Percentiles rank a stretch among this genome's conserved stretches.
phyloP scores from a whole-genome alignment of 2,888 invertebrate species.

The Venusia cambrica region DNA sequence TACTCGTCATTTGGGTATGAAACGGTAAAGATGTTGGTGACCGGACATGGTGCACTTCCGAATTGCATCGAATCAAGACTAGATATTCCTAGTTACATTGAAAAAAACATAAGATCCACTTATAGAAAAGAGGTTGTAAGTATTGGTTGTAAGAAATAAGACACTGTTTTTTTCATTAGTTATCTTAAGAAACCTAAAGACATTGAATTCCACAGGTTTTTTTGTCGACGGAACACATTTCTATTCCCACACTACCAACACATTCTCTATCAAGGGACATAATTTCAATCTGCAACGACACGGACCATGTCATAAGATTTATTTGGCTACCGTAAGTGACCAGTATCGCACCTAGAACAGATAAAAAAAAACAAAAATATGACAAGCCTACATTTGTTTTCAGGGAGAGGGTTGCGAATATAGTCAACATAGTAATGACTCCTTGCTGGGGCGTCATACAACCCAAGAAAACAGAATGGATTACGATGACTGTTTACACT shows the following conservation, averaged over 20 bases:
- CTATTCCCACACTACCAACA: conserved; percentile 61
- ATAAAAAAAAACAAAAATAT: not conserved
- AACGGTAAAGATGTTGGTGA: conserved; percentile 59
- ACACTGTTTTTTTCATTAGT: too few relatives aligned
- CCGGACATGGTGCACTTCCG: conserved; percentile 69
- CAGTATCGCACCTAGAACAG: not conserved
- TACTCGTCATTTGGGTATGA: conserved; percentile 69
- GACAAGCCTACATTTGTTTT: too few relatives aligned
- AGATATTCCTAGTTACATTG: conserved; percentile 59
- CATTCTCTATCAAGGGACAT: conserved; percentile 66
- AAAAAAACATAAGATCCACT: conserved; percentile 52
- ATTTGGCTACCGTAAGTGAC: conserved; percentile 75
- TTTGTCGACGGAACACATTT: conserved; percentile 62
- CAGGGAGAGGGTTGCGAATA: conserved; percentile 71
- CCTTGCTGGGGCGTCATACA: conserved; percentile 73
- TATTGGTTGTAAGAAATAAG: too few relatives aligned
- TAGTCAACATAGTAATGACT: conserved; percentile 70
- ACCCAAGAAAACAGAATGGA: conserved; percentile 63
- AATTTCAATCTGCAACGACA: conserved; percentile 64
- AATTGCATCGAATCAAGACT: conserved; percentile 65
- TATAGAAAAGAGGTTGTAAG: conserved; percentile 55
- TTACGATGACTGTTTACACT: conserved; percentile 71
- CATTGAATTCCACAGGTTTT: conserved; percentile 48
- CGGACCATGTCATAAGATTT: conserved; percentile 62
- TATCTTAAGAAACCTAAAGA: too few relatives aligned